Percentiles rank a stretch among this genome's conserved stretches.
These are phyloP conservation scores for Abrostola triplasia DNA, from an alignment of 2,888 invertebrate species.

Conservation along the genomic window DNA sequence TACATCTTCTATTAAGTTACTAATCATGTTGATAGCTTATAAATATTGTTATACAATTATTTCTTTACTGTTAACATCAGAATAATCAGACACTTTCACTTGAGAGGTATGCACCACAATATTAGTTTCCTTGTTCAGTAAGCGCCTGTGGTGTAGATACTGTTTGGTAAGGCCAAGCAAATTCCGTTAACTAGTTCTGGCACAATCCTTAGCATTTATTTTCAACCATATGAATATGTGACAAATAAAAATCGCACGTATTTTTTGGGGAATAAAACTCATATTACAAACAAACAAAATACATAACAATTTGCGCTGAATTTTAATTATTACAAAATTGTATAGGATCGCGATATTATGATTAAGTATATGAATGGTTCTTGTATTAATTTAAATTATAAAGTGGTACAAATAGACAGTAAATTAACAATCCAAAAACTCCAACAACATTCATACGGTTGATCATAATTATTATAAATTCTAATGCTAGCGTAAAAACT, in stretches of 20 bases:
- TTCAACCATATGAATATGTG: constrained; percentile 41
- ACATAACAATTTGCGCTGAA: no score
- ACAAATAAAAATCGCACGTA: neutral
- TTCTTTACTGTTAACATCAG: neutral
- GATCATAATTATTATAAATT: constrained; percentile 50
- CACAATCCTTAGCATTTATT: constrained; percentile 59
- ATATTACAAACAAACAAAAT: no score
- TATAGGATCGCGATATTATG: no score
- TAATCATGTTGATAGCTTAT: no score
- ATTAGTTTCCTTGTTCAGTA: constrained; percentile 18
- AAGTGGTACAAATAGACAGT: neutral
- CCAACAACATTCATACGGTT: constrained; percentile 37
- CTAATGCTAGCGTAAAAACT: constrained; percentile 75
- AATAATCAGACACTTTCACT: neutral
- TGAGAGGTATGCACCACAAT: neutral
- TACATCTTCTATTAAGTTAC: no score
- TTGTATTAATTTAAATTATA: neutral
- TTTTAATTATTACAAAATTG: no score
- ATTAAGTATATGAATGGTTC: no score
- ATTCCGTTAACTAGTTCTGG: constrained; percentile 61
- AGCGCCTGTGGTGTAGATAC: constrained; percentile 47
- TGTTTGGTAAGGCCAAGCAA: constrained; percentile 61
- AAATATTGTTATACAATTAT: neutral
- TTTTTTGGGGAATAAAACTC: no score
- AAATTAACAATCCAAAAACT: neutral